Base-by-base conservation (phyloP, 2,797 vertebrate species). In the Linurgus olivaceus region DNA sequence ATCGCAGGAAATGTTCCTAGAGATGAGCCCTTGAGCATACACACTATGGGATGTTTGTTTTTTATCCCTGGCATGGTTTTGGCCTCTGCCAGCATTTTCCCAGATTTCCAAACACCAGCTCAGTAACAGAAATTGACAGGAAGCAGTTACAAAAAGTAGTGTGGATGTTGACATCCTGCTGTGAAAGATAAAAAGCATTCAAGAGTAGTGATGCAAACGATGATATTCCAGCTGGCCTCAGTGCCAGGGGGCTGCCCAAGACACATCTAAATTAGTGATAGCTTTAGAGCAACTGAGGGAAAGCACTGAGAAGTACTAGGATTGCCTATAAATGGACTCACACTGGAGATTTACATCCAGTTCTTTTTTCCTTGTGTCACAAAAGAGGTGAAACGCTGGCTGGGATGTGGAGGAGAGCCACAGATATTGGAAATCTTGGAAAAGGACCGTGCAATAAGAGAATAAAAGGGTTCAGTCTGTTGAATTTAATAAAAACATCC, bases 401-500 rank as follows among this genome's bases (percentile, higher is more conserved):
- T 28, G 52, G 37, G 52, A 82, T 74, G 45, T 87, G 79, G 61
- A 95, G 24, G 40, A 78, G 47, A 91, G 73, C 13, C 66, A 91
- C 58, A 88, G 47, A 86, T 83, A 94, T 63, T 3, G 0, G 47
- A 92, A 89, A 91, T 40, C 38, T 91, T 94, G 94, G 91, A 66
- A 92, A 92, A 83, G 29, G 21, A 31, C 47, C 38, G 91, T 44
- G 50, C 57, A 93, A 58, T 55, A 55, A 58, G 65, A 91, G 51
- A 91, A 91, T 88, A 93, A 94, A 96, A 62, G 48, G 26, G 62
- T 75, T 88, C 62, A 54, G 26, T 57, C 87, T 91, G 78, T 19
- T 93, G 47, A 90, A 21, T 84, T 95, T 86, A 93, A 93, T 82
- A 96, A 94, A 91, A 93, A 80, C 72, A 75, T 83, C 57, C 45